phyloP scores from a whole-genome alignment of 2,888 invertebrate species.

The Globia sparganii region DNA sequence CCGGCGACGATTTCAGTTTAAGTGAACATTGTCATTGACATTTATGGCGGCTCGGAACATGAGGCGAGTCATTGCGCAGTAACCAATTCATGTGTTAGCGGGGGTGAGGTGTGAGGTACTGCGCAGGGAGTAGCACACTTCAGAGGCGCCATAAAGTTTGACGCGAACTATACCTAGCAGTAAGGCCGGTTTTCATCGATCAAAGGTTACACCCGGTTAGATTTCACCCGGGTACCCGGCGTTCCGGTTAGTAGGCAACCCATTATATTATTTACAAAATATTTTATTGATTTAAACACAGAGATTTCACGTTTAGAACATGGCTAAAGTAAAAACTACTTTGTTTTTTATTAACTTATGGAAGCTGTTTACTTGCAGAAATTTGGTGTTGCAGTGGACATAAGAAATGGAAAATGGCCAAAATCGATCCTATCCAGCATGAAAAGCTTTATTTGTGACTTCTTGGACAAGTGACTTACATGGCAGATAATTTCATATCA shows the following conservation, averaged over 20 bases:
- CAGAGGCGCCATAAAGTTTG: too few relatives aligned
- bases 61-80: too few relatives aligned
- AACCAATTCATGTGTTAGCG: too few relatives aligned
- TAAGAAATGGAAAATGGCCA: background rate
- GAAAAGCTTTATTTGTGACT: background rate
- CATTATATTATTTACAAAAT: conserved; percentile 15
- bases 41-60: too few relatives aligned
- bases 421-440: background rate
- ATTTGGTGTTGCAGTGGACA: conserved; percentile 12
- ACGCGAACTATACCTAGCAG: too few relatives aligned
- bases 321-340: conserved; percentile 38
- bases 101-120: too few relatives aligned
- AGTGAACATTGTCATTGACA: background rate
- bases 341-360: conserved; percentile 5
- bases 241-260: background rate
- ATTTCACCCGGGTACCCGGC: background rate
- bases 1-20: background rate
- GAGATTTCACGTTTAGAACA: conserved; percentile 31
- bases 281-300: conserved; percentile 25
- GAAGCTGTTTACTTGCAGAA: conserved; percentile 41
- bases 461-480: background rate
- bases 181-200: background rate
- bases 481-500: background rate
- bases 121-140: too few relatives aligned
- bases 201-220: background rate